These are phyloP conservation scores for Noctua fimbriata DNA, from an alignment of 2,888 invertebrate genomes.

Conservation along the genomic window DNA sequence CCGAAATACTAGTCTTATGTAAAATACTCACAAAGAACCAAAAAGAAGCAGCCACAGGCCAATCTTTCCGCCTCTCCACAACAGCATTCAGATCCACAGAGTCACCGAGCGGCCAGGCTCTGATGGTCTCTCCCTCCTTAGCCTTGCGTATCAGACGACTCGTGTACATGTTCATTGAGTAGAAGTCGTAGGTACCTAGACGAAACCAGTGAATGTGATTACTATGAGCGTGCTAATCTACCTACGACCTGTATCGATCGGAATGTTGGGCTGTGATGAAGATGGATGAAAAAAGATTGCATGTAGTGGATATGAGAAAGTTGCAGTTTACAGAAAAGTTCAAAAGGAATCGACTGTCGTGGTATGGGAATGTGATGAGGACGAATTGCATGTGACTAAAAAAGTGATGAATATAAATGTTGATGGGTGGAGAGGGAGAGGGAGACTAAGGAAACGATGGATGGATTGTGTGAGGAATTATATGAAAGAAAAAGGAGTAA, in stretches of 20 bases:
- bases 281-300: neutral
- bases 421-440: too few relatives aligned
- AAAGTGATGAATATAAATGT: neutral
- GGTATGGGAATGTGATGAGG: neutral
- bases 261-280: neutral
- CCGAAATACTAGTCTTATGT: neutral
- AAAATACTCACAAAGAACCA: conserved; percentile 36
- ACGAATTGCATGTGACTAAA: neutral
- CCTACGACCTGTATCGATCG: neutral
- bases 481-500: too few relatives aligned
- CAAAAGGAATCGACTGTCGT: neutral
- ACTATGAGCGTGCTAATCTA: neutral
- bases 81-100: conserved; percentile 67
- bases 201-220: neutral
- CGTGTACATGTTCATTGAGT: conserved; percentile 92
- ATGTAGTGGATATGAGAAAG: neutral
- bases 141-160: conserved; percentile 77
- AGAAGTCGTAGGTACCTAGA: conserved; percentile 88
- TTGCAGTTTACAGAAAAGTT: neutral
- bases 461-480: too few relatives aligned
- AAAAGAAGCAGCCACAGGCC: conserved; percentile 52
- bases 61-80: conserved; percentile 57
- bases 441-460: too few relatives aligned
- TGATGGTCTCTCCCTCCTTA: conserved; percentile 67
- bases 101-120: conserved; percentile 69